Base-by-base conservation (phyloP, 2,888 invertebrate species). In the Amiota mariae region DNA sequence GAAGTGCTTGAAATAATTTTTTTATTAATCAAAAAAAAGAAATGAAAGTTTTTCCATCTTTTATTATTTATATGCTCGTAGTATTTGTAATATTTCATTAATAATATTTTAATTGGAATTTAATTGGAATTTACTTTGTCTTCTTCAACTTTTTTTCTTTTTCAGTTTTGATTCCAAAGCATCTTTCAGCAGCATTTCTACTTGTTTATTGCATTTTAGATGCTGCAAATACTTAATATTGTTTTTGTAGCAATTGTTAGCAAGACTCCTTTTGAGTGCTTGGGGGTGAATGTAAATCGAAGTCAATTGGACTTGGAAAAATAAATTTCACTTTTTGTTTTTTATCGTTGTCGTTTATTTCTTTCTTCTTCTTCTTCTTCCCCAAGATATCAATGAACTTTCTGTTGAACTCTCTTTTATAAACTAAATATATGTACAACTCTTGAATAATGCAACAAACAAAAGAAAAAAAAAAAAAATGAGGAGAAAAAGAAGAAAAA, bases 1-100 rank as follows among this genome's bases (percentile, higher is more conserved):
- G 63, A 63, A 63, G 63, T 63, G 63, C 63, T 63, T 63, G 63
- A 63, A 63, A 63, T 63, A 63, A 63, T 63, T 63, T 63, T 63
- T 63, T 15, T 10, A 20, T 24, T n/a, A 8, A 36, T n/a, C 63
- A n/a, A 46, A 63, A 11, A 36, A 63, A 51, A 63, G 20, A 36
- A 63, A 51, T 51, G 63, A 63, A 63, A 63, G 63, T 63, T 24
- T 24, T 36, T 36, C 36, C n/a, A n/a, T n/a, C n/a, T n/a, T n/a
- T n/a, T n/a, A n/a, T n/a, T n/a, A n/a, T n/a, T n/a, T n/a, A n/a
- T n/a, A n/a, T n/a, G n/a, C n/a, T n/a, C n/a, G n/a, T n/a, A n/a
- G n/a, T n/a, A n/a, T 36, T 63, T 59, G 6, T 59, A 11, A n/a
- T 54, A 20, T 59, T 59, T 59, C 20, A 24, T 24, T 36, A 63